Percentiles rank a stretch among this genome's conserved stretches.
These are phyloP conservation scores for Drosophila nigrodunni DNA, from an alignment of 1,140 invertebrate species.

Conservation along the genomic window DNA sequence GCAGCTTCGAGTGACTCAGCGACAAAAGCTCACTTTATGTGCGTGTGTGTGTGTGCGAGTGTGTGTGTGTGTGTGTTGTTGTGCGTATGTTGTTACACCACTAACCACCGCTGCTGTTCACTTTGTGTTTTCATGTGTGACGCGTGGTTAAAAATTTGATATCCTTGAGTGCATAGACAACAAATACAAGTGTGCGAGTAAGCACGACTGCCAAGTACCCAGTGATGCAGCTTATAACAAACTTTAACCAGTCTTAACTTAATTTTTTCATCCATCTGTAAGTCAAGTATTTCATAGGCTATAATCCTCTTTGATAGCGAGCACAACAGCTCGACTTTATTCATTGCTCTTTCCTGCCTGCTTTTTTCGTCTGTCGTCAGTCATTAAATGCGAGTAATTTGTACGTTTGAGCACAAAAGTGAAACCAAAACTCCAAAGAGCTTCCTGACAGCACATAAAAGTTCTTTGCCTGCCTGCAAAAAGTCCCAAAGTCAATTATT, in stretches of 20 bases:
- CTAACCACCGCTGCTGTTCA: constrained; percentile 20
- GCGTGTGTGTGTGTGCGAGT: not conserved
- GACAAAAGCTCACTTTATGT: not conserved
- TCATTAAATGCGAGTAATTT: constrained; percentile 33
- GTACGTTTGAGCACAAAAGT: constrained; percentile 2
- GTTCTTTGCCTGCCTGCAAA: constrained; percentile 5
- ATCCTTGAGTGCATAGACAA: constrained; percentile 69
- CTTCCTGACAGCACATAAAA: too few relatives aligned
- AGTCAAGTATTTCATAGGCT: too few relatives aligned
- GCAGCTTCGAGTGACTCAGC: constrained; percentile 15
- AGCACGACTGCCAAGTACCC: not conserved
- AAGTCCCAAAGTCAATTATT: constrained; percentile 33
- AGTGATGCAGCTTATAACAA: not conserved
- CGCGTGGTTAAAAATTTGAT: constrained; percentile 80
- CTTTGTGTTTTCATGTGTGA: constrained; percentile 66
- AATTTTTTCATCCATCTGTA: too few relatives aligned
- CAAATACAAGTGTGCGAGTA: constrained; percentile 12
- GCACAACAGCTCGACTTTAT: not conserved
- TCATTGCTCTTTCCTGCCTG: not conserved
- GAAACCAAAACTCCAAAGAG: constrained; percentile 5
- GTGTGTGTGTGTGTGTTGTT: not conserved
- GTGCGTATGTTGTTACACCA: not conserved
- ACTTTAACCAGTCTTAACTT: too few relatives aligned
- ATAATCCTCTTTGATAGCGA: too few relatives aligned
- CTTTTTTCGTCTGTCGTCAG: not conserved